Evolutionary conservation across 2,888 invertebrate species (phyloP).

Genomic region (Patella ulyssiponensis): DNA sequence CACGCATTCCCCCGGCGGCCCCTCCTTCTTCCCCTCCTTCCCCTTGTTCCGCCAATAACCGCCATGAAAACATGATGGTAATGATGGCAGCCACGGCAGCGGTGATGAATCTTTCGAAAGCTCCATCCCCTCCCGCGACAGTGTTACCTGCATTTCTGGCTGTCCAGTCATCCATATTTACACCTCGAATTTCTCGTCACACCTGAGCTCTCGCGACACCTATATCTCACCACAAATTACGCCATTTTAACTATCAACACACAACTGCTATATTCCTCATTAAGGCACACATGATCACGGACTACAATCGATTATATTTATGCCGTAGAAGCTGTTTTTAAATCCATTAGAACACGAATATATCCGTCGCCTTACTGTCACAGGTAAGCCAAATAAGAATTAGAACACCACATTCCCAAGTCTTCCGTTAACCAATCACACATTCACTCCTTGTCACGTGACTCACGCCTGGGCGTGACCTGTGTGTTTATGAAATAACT

Average conservation of each 20-base stretch:
- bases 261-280: neutral
- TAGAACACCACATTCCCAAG: neutral
- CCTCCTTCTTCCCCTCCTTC: conserved; percentile 32
- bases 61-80: conserved; percentile 69
- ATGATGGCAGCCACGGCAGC: conserved; percentile 68
- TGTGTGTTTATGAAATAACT: neutral
- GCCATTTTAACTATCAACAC: neutral
- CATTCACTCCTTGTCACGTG: neutral
- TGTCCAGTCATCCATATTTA: conserved; percentile 17
- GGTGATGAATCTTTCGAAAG: conserved; percentile 67
- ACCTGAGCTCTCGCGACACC: conserved; percentile 1
- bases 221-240: neutral
- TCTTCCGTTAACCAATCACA: neutral
- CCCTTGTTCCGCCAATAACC: conserved; percentile 59
- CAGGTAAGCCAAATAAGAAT: neutral
- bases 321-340: too few relatives aligned
- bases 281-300: too few relatives aligned
- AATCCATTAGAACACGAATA: too few relatives aligned
- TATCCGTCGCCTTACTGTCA: neutral
- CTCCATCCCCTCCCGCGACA: conserved; percentile 52
- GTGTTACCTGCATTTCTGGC: conserved; percentile 30
- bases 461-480: neutral
- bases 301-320: too few relatives aligned
- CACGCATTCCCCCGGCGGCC: conserved; percentile 10
- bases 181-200: neutral